Evolutionary conservation across 64 coral and sea anemone species (phyloP).

Genomic region (Cladopsammia gracilis): DNA sequence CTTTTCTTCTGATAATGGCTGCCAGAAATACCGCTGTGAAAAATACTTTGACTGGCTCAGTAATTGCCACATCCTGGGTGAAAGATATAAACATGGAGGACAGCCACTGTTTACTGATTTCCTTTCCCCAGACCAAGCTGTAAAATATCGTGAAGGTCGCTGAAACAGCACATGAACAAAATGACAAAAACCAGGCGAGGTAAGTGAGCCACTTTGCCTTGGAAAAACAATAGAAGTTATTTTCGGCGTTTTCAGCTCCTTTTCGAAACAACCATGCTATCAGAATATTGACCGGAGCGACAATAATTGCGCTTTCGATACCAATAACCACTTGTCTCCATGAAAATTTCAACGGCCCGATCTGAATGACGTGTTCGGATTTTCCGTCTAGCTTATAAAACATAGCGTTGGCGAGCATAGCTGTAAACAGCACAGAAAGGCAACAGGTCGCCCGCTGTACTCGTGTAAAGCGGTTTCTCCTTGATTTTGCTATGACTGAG

Average conservation of each 20-base stretch:
- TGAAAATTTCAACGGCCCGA: slow-evolving; percentile 54
- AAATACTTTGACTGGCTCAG: slow-evolving; percentile 88
- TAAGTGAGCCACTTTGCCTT: slow-evolving; percentile 68
- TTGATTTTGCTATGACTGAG: slow-evolving; percentile 31
- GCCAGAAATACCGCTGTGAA: slow-evolving; percentile 72
- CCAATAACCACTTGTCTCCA: slow-evolving; percentile 40
- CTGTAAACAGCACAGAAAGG: slow-evolving; percentile 7
- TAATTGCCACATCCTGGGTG: slow-evolving; percentile 73
- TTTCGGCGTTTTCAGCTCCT: neutral
- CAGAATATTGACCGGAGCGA: slow-evolving; percentile 45
- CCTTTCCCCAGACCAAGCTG: slow-evolving; percentile 85
- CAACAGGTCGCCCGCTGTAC: slow-evolving; percentile 53
- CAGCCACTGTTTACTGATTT: slow-evolving; percentile 84
- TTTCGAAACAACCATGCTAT: slow-evolving; percentile 61
- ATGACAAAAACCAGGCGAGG: slow-evolving; percentile 75
- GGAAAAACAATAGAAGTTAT: neutral
- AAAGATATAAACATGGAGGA: slow-evolving; percentile 92
- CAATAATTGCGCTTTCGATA: slow-evolving; percentile 40
- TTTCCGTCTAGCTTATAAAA: slow-evolving; percentile 7
- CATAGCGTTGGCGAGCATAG: slow-evolving; percentile 64
- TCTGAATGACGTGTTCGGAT: neutral
- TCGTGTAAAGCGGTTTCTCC: neutral
- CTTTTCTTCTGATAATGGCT: slow-evolving; percentile 39
- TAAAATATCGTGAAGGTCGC: slow-evolving; percentile 78
- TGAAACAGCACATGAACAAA: slow-evolving; percentile 63